A percentile compares a stretch with the other conserved stretches of the same genome.
phyloP scores from a whole-genome alignment of 2,113 vertebrate genomes.

The Tonatia bakeri region DNA sequence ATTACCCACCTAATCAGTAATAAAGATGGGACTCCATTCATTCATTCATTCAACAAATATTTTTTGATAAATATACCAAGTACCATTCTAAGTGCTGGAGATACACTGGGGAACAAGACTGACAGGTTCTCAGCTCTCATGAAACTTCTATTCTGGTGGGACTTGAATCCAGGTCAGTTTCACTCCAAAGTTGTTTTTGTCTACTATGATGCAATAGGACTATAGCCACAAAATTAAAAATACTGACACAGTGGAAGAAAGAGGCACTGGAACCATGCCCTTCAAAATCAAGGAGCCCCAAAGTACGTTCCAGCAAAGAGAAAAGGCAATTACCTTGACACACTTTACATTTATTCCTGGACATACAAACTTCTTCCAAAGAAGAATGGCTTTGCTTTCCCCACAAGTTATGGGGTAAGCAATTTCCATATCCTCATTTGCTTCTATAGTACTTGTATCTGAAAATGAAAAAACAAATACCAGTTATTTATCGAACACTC shows the following conservation, averaged over 20 bases:
- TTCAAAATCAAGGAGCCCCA: background rate
- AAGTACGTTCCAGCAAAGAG: background rate
- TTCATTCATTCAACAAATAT: slow-evolving; percentile 23
- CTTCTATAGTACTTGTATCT: slow-evolving; percentile 86
- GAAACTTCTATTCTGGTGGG: background rate
- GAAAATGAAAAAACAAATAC: slow-evolving; percentile 34
- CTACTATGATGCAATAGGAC: background rate
- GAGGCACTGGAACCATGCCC: background rate
- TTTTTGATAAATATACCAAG: background rate
- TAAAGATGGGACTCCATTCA: background rate
- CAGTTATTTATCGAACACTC: slow-evolving; percentile 26
- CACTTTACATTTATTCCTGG: slow-evolving; percentile 96
- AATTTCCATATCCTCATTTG: slow-evolving; percentile 88
- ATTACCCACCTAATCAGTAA: background rate
- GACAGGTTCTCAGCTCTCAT: background rate
- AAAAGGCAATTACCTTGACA: slow-evolving; percentile 86
- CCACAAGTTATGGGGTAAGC: slow-evolving; percentile 96
- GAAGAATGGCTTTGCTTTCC: slow-evolving; percentile 92
- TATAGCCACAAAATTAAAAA: background rate
- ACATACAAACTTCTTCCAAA: slow-evolving; percentile 97
- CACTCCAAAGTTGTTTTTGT: slow-evolving; percentile 35
- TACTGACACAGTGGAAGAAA: background rate
- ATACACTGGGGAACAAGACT: background rate
- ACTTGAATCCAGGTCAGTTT: background rate
- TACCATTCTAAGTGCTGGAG: background rate